Base-by-base conservation (phyloP, 2,888 invertebrate genomes). In the Ormyrus nitidulus region DNA sequence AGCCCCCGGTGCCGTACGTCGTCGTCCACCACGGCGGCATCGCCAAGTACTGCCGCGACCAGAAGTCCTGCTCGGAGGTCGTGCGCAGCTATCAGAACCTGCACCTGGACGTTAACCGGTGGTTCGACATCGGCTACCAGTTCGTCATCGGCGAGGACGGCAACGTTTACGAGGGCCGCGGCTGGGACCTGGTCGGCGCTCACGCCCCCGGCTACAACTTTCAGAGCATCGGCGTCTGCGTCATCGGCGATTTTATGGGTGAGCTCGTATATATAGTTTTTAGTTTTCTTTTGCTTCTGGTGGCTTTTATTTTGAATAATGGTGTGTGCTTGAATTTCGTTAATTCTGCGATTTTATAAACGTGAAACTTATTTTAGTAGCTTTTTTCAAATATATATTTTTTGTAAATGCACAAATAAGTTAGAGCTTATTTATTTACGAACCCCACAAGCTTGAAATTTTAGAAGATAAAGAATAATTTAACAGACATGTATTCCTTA, bases 91-190 rank as follows among this genome's bases (percentile, higher is more conserved):
- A 91, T 69, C 91, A 91, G 82, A 84, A 90, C 78, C 80, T 86
- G 0, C 91, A 91, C 70, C 86, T 91, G 71, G 90, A 91, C 77
- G 84, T 66, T n/a, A 86, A 86, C 7, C 84, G 85, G 3, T 91
- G 91, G 91, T 86, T 83, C 65, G 91, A 91, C 64, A 90, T 91
- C 64, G 91, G 90, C 5, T 90, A 89, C 82, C 92, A 90, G 79
- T 93, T 92, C 81, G 83, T 92, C 13, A 88, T 93, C 56, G 92
- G 92, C 5, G 92, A 91, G 56, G 92, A 92, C 82, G 92, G 92
- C 0, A 89, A 88, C 34, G 88, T 89, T 10, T 91, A 91, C 84
- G 89, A 90, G 81, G 92, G 91, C 8, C 87, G 91, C 2, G 91
- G 91, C 1, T 92, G 91, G 91, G 88, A 91, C 74, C 85, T 86